These are phyloP conservation scores for Loripinus fragilis DNA, from an alignment of 2,888 invertebrate genomes.

Conservation along the genomic window DNA sequence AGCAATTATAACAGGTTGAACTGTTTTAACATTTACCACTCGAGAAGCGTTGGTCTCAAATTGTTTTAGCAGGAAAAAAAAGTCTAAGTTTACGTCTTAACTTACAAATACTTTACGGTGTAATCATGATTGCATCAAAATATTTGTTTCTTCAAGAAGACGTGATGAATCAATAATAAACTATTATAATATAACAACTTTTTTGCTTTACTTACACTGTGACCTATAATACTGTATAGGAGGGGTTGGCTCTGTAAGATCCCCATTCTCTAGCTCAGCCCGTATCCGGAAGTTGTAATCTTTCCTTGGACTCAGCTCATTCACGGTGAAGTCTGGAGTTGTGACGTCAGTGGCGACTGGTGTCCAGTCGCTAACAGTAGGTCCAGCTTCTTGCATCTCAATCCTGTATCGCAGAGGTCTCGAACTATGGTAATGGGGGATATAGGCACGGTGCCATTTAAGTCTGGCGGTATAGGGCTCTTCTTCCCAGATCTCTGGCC, in stretches of 20 bases:
- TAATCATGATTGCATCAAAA: too few relatives aligned
- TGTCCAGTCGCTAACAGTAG: conserved; percentile 60
- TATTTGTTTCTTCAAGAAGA: too few relatives aligned
- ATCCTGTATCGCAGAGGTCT: conserved; percentile 69
- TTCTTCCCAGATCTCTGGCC: conserved; percentile 72
- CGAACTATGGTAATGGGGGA: conserved; percentile 68
- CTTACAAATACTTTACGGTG: too few relatives aligned
- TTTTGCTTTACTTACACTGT: conserved; percentile 66
- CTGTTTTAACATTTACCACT: too few relatives aligned
- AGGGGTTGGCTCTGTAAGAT: conserved; percentile 98
- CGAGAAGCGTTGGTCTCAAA: too few relatives aligned
- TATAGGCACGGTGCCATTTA: conserved; percentile 76
- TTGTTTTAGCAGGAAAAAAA: too few relatives aligned
- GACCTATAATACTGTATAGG: conserved; percentile 84
- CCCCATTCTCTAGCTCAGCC: conserved; percentile 93
- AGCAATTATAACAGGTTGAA: too few relatives aligned
- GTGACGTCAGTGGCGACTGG: conserved; percentile 69
- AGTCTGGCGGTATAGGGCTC: conserved; percentile 71
- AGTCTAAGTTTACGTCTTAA: too few relatives aligned
- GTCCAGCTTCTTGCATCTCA: conserved; percentile 69
- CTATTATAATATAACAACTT: too few relatives aligned
- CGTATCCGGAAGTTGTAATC: conserved; percentile 98
- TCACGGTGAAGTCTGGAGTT: conserved; percentile 70
- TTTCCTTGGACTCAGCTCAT: conserved; percentile 91
- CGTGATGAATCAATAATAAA: too few relatives aligned